Percentiles rank a stretch among this genome's conserved stretches.
phyloP scores from a whole-genome alignment of 2,888 invertebrate species.

The Drosophila niveifrons region DNA sequence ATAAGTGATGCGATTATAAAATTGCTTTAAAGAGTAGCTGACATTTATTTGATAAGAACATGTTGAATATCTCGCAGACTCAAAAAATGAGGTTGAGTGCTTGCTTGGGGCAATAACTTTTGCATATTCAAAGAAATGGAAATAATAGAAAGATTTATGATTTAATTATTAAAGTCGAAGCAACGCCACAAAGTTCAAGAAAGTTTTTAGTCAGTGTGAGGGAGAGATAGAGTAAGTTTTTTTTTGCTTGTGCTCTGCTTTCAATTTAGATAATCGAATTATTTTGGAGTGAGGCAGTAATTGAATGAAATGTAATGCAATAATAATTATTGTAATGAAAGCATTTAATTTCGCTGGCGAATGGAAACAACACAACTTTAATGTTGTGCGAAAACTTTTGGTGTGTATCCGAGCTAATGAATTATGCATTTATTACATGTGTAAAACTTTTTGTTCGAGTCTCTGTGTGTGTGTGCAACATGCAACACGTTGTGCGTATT shows the following conservation, averaged over 20 bases:
- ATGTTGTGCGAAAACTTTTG: conserved; percentile 10
- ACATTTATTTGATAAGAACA: too few species aligned
- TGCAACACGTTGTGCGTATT: conserved; percentile 35
- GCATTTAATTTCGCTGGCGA: not conserved
- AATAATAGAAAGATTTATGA: not conserved
- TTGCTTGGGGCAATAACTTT: not conserved
- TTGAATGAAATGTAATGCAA: conserved; percentile 15
- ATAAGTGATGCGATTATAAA: too few species aligned
- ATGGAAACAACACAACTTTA: conserved; percentile 15
- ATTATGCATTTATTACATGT: conserved; percentile 12
- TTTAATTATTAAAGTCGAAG: conserved; percentile 1
- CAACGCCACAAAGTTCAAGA: not conserved
- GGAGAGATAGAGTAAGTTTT: not conserved
- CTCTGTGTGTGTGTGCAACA: not conserved
- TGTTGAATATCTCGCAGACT: too few species aligned
- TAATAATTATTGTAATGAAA: conserved; percentile 2
- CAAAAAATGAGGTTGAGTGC: too few species aligned
- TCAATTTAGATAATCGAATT: conserved; percentile 25
- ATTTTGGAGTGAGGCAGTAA: not conserved
- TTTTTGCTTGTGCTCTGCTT: not conserved
- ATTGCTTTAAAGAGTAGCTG: too few species aligned
- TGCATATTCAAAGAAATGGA: not conserved
- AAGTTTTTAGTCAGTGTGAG: not conserved
- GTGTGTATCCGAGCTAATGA: not conserved
- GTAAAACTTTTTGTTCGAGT: not conserved